Evolutionary conservation across 2,888 invertebrate genomes (phyloP), one percentile per base, ranked within the genome.

Genomic region (Apodemia hepburni): DNA sequence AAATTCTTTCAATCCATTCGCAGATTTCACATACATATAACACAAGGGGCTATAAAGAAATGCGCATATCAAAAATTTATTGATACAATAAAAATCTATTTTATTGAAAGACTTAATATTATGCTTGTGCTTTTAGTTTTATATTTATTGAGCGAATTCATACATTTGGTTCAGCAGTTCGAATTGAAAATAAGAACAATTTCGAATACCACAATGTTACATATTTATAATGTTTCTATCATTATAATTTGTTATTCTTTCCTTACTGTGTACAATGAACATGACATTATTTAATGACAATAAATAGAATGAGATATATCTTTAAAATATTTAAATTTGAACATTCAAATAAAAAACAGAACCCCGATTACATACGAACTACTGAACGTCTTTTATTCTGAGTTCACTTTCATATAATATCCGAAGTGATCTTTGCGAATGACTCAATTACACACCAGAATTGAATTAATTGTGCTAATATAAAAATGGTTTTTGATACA

Each of bases 11-110:
- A 18, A 27, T 51, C 5, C 18, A 51, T 51, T 18, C 51, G 18
- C 51, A 51, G 51, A 51, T 51, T 51, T 51, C 51, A 51, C 51
- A 51, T 51, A 18, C 51, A 22, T 51, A 22, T 51, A 22, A 51
- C 51, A 51, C 51, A 51, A 51, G 11, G 27, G 27, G 51, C 51
- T 51, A 18, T 22, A 27, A 51, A 18, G 51, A 51, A 51, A 51
- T 18, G 51, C 47, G 59, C 45, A 61, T 61, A 61, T 61, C 61
- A 61, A 58, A 58, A 61, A 27, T 47, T 58, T n/a, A 33, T 22
- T 61, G 57, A 33, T 47, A 18, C 18, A 22, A 51, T 18, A 51
- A 51, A 18, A 27, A 9, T 51, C 22, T 11, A 15, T n/a, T 51
- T 51, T 51, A 51, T 22, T 51, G 38, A 51, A 51, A 22, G 11